Conservation (phyloP, 2,797 vertebrate species). For the Galago senegalensis region DNA sequence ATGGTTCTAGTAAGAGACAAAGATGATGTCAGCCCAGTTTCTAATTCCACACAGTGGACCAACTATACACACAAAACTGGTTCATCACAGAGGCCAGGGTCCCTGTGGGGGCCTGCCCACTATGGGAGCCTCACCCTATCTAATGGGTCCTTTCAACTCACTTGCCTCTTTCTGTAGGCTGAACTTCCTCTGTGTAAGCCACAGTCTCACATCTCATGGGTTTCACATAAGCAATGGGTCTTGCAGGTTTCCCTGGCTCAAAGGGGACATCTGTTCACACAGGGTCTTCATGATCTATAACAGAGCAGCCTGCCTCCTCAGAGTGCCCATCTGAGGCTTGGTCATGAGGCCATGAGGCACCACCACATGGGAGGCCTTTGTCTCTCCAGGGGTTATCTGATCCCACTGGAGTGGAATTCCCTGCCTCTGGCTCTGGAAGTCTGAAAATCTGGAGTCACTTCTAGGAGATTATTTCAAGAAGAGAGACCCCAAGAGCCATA, state of each 20-base stretch:
- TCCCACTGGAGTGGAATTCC: neutral
- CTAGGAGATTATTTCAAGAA: neutral
- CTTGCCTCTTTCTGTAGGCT: too few species aligned
- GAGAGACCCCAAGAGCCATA: too few species aligned
- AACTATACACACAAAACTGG: too few species aligned
- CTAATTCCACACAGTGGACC: rapidly evolving
- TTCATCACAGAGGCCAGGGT: too few species aligned
- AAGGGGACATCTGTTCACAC: rapidly evolving
- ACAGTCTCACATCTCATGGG: neutral
- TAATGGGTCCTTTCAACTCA: too few species aligned
- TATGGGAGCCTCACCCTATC: rapidly evolving
- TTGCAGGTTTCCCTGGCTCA: rapidly evolving
- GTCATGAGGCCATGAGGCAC: rapidly evolving
- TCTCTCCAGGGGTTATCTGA: neutral
- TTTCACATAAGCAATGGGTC: neutral
- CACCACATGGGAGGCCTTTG: neutral
- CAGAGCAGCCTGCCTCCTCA: too few species aligned
- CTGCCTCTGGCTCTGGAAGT: neutral
- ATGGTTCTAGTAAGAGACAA: rapidly evolving
- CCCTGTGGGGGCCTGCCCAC: too few species aligned
- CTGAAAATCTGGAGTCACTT: neutral
- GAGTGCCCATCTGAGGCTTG: neutral
- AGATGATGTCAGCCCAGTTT: rapidly evolving
- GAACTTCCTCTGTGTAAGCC: rapidly evolving
- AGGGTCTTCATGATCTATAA: rapidly evolving